Conservation (phyloP, 2,888 invertebrate genomes). For the Drosophila lutescens region DNA sequence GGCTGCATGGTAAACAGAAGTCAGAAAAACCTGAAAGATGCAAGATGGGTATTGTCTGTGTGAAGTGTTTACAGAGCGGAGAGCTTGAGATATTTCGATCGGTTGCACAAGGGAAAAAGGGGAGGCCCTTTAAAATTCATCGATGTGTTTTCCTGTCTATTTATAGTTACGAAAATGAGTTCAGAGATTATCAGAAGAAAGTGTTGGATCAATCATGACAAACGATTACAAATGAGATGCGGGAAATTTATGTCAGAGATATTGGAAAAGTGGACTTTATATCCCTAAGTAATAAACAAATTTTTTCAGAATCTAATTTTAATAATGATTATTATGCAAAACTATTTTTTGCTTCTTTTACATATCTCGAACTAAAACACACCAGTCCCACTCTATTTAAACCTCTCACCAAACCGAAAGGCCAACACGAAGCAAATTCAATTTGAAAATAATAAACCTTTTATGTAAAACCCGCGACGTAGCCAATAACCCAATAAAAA, state of each 20-base stretch:
- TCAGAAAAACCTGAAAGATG: conserved; percentile 34
- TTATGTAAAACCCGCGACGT: conserved; percentile 9
- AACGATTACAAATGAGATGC: conserved; percentile 3
- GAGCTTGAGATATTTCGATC: conserved; percentile 8
- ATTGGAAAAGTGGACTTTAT: background rate
- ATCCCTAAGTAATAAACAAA: too few relatives aligned
- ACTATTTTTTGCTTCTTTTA: background rate
- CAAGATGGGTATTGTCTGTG: conserved; percentile 26
- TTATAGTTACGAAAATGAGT: conserved; percentile 15
- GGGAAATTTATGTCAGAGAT: background rate
- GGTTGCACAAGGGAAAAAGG: background rate
- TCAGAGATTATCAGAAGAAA: conserved; percentile 23
- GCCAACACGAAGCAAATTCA: conserved; percentile 15
- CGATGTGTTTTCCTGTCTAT: conserved; percentile 12
- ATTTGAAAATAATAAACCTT: conserved; percentile 52
- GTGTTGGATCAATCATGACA: conserved; percentile 29
- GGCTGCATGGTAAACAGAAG: conserved; percentile 22
- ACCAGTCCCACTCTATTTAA: conserved; percentile 8
- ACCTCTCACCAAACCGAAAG: background rate
- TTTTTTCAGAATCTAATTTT: background rate
- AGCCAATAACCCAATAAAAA: conserved; percentile 40
- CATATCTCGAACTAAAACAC: background rate
- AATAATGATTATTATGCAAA: background rate
- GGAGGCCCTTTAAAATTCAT: conserved; percentile 19
- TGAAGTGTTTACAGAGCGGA: conserved; percentile 31